These are phyloP conservation scores for Patagioenas fasciata DNA, from an alignment of 2,113 vertebrate genomes.

Conservation along the genomic window DNA sequence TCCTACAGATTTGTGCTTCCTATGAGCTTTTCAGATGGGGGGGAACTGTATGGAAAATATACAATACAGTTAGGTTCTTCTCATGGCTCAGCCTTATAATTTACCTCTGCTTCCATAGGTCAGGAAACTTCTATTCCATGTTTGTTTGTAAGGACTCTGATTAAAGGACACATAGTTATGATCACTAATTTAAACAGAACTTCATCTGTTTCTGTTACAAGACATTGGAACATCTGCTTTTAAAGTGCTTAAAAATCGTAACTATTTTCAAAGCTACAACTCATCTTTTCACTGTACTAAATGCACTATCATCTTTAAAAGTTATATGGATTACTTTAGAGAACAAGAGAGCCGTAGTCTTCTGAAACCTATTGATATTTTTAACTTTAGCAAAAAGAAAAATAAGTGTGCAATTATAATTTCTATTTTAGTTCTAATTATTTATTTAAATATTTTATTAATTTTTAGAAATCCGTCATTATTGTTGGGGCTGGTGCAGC, in stretches of 20 bases:
- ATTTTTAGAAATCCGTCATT: conserved; percentile 85
- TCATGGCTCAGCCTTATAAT: not conserved
- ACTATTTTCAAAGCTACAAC: not conserved
- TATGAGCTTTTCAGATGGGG: not conserved
- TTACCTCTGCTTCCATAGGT: not conserved
- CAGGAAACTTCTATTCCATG: not conserved
- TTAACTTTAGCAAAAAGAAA: not conserved
- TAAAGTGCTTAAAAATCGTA: not conserved
- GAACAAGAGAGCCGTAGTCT: not conserved
- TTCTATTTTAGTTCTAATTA: not conserved
- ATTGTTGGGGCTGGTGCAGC: conserved; percentile 91
- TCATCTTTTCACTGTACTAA: not conserved
- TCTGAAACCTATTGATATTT: not conserved
- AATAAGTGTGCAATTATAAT: not conserved
- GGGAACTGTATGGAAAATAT: not conserved
- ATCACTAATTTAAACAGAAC: not conserved
- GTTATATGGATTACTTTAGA: not conserved
- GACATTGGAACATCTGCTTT: not conserved
- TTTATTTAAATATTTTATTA: not conserved
- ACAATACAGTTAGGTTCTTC: not conserved
- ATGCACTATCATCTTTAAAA: not conserved
- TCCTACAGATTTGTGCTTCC: not conserved
- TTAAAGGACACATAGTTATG: not conserved
- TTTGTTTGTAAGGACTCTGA: not conserved
- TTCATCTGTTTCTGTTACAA: not conserved